phyloP scores from a whole-genome alignment of 2,113 vertebrate species.

The Prinia subflava region DNA sequence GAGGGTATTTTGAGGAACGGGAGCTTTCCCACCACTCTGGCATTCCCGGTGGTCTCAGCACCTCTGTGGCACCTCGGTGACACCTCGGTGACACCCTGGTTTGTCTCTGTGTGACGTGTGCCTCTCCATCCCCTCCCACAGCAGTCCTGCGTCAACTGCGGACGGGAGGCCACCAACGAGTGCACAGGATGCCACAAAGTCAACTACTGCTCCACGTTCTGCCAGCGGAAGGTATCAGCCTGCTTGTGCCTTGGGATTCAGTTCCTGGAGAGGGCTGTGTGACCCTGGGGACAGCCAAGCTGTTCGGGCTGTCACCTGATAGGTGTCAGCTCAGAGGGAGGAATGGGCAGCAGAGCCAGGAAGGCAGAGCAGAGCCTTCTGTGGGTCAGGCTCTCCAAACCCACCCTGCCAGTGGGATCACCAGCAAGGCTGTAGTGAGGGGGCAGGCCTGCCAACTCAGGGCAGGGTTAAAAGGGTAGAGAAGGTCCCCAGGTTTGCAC shows the following conservation, averaged over 20 bases:
- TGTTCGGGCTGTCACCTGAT: not conserved
- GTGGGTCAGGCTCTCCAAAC: not conserved
- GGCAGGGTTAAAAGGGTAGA: not conserved
- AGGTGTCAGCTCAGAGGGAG: not conserved
- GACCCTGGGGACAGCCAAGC: not conserved
- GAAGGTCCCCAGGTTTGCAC: not conserved
- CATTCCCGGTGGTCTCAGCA: fast-evolving
- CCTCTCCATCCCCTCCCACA: constrained; percentile 47
- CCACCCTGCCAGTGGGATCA: not conserved
- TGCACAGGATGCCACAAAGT: constrained; percentile 96
- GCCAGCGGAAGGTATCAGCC: constrained; percentile 87
- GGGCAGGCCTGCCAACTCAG: not conserved
- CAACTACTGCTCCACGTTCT: constrained; percentile 98
- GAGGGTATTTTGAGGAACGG: not conserved
- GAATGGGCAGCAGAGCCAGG: fast-evolving
- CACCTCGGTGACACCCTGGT: fast-evolving
- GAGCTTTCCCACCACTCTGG: not conserved
- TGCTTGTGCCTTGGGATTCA: not conserved
- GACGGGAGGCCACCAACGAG: constrained; percentile 89
- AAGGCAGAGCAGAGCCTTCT: not conserved
- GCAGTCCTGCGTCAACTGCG: constrained; percentile 95
- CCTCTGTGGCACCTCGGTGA: fast-evolving
- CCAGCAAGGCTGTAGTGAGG: not conserved
- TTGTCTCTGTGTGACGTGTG: not conserved
- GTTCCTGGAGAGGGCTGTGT: not conserved